phyloP scores from a whole-genome alignment of 2,888 invertebrate species.

The Trisateles emortualis region DNA sequence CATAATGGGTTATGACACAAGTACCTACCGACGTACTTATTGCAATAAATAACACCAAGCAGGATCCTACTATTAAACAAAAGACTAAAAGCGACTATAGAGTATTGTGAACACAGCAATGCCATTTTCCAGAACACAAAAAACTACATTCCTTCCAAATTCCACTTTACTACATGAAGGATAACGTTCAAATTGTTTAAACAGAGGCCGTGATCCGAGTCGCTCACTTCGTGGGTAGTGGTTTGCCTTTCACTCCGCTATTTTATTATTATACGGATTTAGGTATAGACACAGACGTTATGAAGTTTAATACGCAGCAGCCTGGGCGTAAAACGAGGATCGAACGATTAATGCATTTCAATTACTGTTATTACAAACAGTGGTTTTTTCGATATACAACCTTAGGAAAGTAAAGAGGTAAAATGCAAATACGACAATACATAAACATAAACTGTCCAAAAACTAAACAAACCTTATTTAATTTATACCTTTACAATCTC shows the following conservation, averaged over 20 bases:
- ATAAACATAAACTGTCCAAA: too few species aligned
- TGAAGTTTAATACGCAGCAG: conserved; percentile 28
- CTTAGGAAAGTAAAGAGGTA: too few species aligned
- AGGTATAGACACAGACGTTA: conserved; percentile 40
- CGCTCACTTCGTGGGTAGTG: conserved; percentile 67
- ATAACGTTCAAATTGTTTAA: conserved; percentile 57
- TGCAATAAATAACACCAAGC: conserved; percentile 34
- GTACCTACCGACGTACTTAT: conserved; percentile 5
- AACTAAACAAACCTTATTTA: too few species aligned
- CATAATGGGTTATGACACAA: conserved; percentile 16
- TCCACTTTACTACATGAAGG: conserved; percentile 45
- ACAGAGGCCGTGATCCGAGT: conserved; percentile 46
- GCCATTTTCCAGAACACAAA: conserved; percentile 47
- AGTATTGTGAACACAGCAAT: conserved; percentile 52
- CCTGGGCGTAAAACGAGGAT: conserved; percentile 21
- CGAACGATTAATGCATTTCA: conserved; percentile 26
- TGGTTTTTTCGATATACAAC: too few species aligned
- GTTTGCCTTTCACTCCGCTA: conserved; percentile 78
- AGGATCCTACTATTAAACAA: conserved; percentile 40
- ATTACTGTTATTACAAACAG: conserved; percentile 38
- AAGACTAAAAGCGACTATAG: conserved; percentile 42
- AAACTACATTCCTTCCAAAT: conserved; percentile 30
- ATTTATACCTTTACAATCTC: too few species aligned
- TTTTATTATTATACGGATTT: conserved; percentile 54
- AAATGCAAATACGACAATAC: too few species aligned